Percentiles rank a stretch among this genome's conserved stretches.
These are phyloP conservation scores for Ctena decussata DNA, from an alignment of 2,888 invertebrate genomes.

Conservation along the genomic window DNA sequence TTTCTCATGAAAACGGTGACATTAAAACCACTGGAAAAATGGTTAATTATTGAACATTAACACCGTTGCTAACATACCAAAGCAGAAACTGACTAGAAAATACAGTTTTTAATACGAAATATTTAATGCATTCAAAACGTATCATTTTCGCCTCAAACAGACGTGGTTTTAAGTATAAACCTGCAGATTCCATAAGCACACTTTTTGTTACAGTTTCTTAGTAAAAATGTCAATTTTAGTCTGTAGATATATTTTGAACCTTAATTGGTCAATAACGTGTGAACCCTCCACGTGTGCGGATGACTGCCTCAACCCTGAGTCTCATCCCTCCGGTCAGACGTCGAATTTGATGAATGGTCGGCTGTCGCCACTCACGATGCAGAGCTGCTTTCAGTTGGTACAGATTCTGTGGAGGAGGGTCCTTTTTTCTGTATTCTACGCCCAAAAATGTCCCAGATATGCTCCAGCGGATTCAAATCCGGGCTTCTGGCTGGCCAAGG, in stretches of 20 bases:
- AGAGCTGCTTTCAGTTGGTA: slow-evolving; percentile 17
- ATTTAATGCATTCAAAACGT: background rate
- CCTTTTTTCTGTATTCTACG: background rate
- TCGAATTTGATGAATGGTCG: too few relatives aligned
- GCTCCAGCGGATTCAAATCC: slow-evolving; percentile 11
- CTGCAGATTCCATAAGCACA: too few relatives aligned
- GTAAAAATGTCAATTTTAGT: too few relatives aligned
- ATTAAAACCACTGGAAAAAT: background rate
- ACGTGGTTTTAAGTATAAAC: background rate
- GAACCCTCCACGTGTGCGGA: too few relatives aligned
- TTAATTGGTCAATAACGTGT: too few relatives aligned
- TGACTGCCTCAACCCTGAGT: too few relatives aligned
- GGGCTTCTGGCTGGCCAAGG: slow-evolving; percentile 14
- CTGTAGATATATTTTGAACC: too few relatives aligned
- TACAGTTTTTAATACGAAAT: background rate
- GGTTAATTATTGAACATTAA: background rate
- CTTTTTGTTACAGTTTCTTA: too few relatives aligned
- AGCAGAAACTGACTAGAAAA: background rate
- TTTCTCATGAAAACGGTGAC: background rate
- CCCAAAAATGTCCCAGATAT: slow-evolving; percentile 23
- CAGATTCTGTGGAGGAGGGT: slow-evolving; percentile 11
- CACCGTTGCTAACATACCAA: background rate
- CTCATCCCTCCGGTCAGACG: too few relatives aligned
- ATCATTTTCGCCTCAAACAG: background rate
- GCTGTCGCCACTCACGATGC: too few relatives aligned